Percentiles rank a stretch among this genome's conserved stretches.
These are phyloP conservation scores for Etheostoma cragini DNA, from an alignment of 2,113 vertebrate genomes.

Conservation along the genomic window DNA sequence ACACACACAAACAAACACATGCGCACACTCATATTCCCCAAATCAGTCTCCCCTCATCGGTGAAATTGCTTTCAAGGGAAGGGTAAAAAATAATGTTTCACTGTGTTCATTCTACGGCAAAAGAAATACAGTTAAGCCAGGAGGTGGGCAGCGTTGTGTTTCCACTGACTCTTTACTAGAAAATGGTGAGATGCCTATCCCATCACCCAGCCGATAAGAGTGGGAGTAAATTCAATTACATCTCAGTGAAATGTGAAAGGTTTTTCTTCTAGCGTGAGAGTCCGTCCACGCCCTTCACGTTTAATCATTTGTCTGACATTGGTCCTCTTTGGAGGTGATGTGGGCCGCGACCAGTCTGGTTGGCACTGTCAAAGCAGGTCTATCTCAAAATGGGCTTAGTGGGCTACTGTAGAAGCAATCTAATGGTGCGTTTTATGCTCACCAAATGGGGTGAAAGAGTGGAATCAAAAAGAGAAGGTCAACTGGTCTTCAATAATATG, in stretches of 20 bases:
- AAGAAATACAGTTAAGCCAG: slow-evolving; percentile 28
- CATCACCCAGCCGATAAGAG: slow-evolving; percentile 44
- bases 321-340: slow-evolving; percentile 29
- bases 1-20: slow-evolving; percentile 20
- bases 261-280: slow-evolving; percentile 36
- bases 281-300: slow-evolving; percentile 15
- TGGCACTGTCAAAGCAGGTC: slow-evolving; percentile 30
- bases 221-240: slow-evolving; percentile 60
- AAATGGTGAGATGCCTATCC: slow-evolving; percentile 46
- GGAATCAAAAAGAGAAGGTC: slow-evolving; percentile 17
- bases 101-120: slow-evolving; percentile 37
- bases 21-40: slow-evolving; percentile 4
- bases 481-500: neutral
- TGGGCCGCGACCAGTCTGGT: neutral
- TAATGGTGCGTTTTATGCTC: slow-evolving; percentile 50
- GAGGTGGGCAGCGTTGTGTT: slow-evolving; percentile 27
- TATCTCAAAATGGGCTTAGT: slow-evolving; percentile 11
- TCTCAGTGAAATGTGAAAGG: slow-evolving; percentile 60
- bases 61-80: slow-evolving; percentile 70
- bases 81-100: slow-evolving; percentile 26
- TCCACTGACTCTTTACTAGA: slow-evolving; percentile 31
- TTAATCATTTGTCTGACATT: slow-evolving; percentile 40
- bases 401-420: slow-evolving; percentile 13
- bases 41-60: slow-evolving; percentile 61
- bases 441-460: slow-evolving; percentile 12